Conservation (phyloP, 1,140 invertebrate genomes). For the Ganaspis sp. region DNA sequence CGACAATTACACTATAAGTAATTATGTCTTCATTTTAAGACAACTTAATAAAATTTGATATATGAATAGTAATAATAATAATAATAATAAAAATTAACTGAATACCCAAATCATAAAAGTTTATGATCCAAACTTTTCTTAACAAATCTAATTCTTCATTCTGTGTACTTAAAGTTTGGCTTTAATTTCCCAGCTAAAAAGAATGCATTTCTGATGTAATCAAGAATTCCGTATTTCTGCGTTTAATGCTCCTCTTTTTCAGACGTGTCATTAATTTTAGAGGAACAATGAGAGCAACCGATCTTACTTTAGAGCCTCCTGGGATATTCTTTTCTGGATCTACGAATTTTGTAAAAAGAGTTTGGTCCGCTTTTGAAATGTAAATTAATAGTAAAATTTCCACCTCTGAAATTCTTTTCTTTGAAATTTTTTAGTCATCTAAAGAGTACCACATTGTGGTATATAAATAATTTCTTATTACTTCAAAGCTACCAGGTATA, state of each 20-base stretch:
- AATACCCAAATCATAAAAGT: too few species aligned
- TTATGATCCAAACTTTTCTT: neutral
- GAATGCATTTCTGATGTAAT: slow-evolving; percentile 2
- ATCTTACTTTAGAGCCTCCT: neutral
- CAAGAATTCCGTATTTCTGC: neutral
- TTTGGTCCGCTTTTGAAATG: neutral
- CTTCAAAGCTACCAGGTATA: too few species aligned
- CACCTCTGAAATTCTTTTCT: neutral
- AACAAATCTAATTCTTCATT: neutral
- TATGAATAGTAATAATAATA: too few species aligned
- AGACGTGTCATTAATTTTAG: slow-evolving; percentile 13
- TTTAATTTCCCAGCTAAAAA: neutral
- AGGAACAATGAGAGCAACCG: neutral
- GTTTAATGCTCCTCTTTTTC: neutral
- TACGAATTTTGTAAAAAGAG: neutral
- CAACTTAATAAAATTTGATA: too few species aligned
- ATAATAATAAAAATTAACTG: too few species aligned
- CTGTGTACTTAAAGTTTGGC: neutral
- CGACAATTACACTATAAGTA: too few species aligned
- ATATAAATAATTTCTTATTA: neutral
- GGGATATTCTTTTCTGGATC: neutral
- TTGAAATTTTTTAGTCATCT: neutral
- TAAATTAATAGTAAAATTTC: neutral
- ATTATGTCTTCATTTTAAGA: too few species aligned
- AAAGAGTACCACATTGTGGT: neutral